phyloP scores from a whole-genome alignment of 2,797 vertebrate species.

The Coccyzus lansbergi region DNA sequence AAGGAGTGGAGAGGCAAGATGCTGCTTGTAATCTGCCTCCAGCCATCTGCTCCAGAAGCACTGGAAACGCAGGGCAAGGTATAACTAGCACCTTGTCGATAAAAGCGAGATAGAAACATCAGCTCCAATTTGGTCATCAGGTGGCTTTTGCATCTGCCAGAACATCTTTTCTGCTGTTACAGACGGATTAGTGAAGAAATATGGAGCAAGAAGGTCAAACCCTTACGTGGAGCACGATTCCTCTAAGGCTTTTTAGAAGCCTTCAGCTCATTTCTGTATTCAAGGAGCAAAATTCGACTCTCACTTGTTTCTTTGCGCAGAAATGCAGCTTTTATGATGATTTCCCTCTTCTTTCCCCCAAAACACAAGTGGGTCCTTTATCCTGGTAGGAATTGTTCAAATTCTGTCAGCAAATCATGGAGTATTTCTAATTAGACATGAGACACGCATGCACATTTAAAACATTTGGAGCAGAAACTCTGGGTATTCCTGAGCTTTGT shows the following conservation, averaged over 20 bases:
- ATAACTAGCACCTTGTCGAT: background rate
- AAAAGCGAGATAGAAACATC: background rate
- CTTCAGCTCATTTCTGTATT: background rate
- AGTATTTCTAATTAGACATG: background rate
- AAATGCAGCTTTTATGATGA: background rate
- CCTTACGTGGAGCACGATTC: background rate
- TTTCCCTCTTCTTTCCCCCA: background rate
- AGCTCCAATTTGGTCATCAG: background rate
- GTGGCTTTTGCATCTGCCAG: slow-evolving; percentile 12
- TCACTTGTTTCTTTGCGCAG: background rate
- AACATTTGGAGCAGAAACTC: slow-evolving; percentile 18
- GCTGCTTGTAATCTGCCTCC: background rate
- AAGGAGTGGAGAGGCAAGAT: background rate
- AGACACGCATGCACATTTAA: background rate
- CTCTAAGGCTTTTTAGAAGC: background rate
- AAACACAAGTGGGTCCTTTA: background rate
- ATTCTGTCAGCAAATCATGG: background rate
- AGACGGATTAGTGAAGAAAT: slow-evolving; percentile 5
- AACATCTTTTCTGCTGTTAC: background rate
- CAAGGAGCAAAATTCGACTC: background rate
- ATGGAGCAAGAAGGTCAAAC: slow-evolving; percentile 15
- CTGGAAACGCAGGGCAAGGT: background rate
- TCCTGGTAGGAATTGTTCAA: background rate
- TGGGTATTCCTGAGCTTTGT: slow-evolving; percentile 48
- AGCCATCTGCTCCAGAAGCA: background rate